These are phyloP conservation scores for Anseranas semipalmata DNA, from an alignment of 2,113 vertebrate genomes.

Conservation along the genomic window DNA sequence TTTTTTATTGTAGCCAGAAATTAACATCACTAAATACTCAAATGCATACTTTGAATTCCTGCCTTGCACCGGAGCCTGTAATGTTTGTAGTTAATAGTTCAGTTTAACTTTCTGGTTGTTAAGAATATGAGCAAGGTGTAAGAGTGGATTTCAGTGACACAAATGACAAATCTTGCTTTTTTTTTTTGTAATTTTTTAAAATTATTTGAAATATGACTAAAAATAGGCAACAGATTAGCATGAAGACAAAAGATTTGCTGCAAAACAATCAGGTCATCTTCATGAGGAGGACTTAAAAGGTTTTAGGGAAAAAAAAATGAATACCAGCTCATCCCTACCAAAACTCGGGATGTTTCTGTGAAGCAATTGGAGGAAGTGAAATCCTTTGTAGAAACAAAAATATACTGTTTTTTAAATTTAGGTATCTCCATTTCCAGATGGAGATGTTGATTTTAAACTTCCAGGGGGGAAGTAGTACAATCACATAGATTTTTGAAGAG, in stretches of 20 bases:
- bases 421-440: not conserved
- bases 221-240: not conserved
- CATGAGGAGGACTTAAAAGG: not conserved
- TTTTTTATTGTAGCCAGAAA: constrained; percentile 45
- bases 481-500: not conserved
- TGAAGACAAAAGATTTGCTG: not conserved
- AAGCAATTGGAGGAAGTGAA: not conserved
- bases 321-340: not conserved
- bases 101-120: constrained; percentile 38
- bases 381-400: not conserved
- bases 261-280: not conserved
- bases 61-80: constrained; percentile 83
- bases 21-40: constrained; percentile 67
- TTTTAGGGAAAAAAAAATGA: not conserved
- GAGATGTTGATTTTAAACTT: not conserved
- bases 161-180: not conserved
- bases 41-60: constrained; percentile 88
- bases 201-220: not conserved
- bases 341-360: not conserved
- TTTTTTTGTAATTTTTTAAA: not conserved
- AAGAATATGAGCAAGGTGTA: constrained; percentile 7
- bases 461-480: not conserved
- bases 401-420: not conserved
- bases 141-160: constrained; percentile 13
- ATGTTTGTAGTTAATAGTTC: constrained; percentile 71